A percentile compares a stretch with the other conserved stretches of the same genome.
Evolutionary conservation across 2,888 invertebrate genomes (phyloP).

Genomic region (Acanthopleura granulata): DNA sequence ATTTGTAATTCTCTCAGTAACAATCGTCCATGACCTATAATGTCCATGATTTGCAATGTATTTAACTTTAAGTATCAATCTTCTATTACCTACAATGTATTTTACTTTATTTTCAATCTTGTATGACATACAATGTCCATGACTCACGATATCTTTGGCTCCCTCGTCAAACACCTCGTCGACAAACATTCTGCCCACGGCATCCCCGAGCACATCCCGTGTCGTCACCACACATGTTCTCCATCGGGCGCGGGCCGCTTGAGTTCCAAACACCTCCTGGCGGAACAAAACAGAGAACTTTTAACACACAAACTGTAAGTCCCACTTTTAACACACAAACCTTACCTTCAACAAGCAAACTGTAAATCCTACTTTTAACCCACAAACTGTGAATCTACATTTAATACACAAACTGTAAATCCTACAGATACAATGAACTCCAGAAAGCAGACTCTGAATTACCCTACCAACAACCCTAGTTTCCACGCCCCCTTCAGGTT

Average conservation of each 20-base stretch:
- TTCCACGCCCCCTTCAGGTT: too few species aligned
- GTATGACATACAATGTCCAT: not conserved
- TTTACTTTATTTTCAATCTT: not conserved
- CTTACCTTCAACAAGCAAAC: too few species aligned
- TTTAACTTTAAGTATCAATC: not conserved
- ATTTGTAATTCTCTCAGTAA: too few species aligned
- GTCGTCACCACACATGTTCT: slow-evolving; percentile 90
- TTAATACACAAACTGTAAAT: too few species aligned
- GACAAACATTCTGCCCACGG: slow-evolving; percentile 92
- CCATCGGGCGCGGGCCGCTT: slow-evolving; percentile 83
- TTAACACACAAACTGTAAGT: too few species aligned
- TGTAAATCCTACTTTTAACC: too few species aligned
- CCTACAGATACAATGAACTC: too few species aligned
- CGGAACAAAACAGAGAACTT: slow-evolving; percentile 21
- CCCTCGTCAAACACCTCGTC: slow-evolving; percentile 88
- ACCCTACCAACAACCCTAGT: too few species aligned
- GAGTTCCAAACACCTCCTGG: slow-evolving; percentile 63
- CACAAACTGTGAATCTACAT: too few species aligned
- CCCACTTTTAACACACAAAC: too few species aligned
- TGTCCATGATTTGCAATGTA: too few species aligned
- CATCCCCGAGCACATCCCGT: slow-evolving; percentile 88
- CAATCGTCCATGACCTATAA: not conserved
- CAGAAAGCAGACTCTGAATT: too few species aligned
- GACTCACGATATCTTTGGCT: slow-evolving; percentile 80
- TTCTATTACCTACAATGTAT: not conserved